Base-by-base conservation (phyloP, 2,113 vertebrate genomes). In the Stigmatopora argus region DNA sequence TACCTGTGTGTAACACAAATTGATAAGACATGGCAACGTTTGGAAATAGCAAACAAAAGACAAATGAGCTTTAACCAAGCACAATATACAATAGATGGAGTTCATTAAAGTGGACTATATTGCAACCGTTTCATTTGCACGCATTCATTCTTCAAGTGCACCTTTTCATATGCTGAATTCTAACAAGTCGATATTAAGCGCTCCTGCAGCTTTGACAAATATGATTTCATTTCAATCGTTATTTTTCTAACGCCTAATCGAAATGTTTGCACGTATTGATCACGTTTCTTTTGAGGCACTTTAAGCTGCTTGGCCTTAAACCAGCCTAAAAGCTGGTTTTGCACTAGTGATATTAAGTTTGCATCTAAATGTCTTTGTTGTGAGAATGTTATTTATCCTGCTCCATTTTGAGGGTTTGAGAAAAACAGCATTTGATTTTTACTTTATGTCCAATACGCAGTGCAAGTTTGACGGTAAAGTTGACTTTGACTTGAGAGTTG, bases 1-100 rank as follows among this genome's bases (percentile, higher is more conserved):
- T 91, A 92, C 65, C 94, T 97, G 64, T 41, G 65, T 15, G 52
- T 3, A 31, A 61, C 21, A 70, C 48, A 78, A 46, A 73, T 64
- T n/a, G 4, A 19, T 52, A 7, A 64, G 47, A 51, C 23, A 17
- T 51, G 8, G 23, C 21, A 62, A 17, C 8, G 9, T n/a, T 49
- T 10, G 31, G 9, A 18, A 31, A 64, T 6, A 31, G n/a, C 13
- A 45, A 61, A 21, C 19, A 12, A 45, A 12, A 61, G 7, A 9
- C 44, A 46, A 8, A 44, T 11, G 52, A 1, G 8, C 17, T 3
- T 64, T 70, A 58, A 66, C 1, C 44, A 38, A 19, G 35, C 57
- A 13, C 66, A 62, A 59, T 15, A 51, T 34, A 51, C 38, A 62
- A 19, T 9, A 18, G 69, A 67, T 62, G 57, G 71, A 19, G 51